These are phyloP conservation scores for Morpho deidamia DNA, from an alignment of 2,888 invertebrate genomes.

Conservation along the genomic window DNA sequence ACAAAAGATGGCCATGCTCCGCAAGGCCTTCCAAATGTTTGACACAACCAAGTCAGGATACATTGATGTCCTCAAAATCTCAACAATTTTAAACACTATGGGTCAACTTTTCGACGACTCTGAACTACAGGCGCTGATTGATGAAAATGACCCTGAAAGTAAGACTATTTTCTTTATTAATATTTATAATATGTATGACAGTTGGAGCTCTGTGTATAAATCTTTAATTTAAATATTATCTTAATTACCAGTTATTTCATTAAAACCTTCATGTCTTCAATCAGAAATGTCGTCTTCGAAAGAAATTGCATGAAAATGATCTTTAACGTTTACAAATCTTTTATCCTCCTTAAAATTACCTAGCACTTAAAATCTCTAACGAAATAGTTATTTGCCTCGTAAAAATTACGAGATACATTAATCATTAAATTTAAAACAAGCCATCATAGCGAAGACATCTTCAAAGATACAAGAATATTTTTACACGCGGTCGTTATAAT, in stretches of 20 bases:
- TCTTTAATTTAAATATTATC: too few relatives aligned
- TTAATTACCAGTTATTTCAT: too few relatives aligned
- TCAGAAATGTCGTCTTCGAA: too few relatives aligned
- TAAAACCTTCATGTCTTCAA: too few relatives aligned
- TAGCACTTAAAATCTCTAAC: conserved; percentile 1
- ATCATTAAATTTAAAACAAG: conserved; percentile 26
- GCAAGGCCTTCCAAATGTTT: conserved; percentile 98
- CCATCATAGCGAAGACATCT: conserved; percentile 41
- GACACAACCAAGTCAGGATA: conserved; percentile 95
- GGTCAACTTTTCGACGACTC: conserved; percentile 96
- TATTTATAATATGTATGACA: too few relatives aligned
- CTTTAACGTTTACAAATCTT: too few relatives aligned
- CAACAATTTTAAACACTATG: conserved; percentile 95
- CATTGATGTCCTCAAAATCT: conserved; percentile 93
- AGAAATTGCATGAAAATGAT: too few relatives aligned
- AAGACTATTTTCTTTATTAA: neutral
- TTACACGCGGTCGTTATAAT: conserved; percentile 55
- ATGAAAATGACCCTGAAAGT: conserved; percentile 94
- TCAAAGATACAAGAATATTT: conserved; percentile 62
- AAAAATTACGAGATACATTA: conserved; percentile 25
- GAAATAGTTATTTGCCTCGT: conserved; percentile 18
- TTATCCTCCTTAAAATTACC: conserved; percentile 6
- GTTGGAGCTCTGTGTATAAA: too few relatives aligned
- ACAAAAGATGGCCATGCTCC: conserved; percentile 92
- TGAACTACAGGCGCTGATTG: conserved; percentile 92